Percentiles rank a stretch among this genome's conserved stretches.
These are phyloP conservation scores for Triplophysa siluroides DNA, from an alignment of 2,113 vertebrate genomes.

Conservation along the genomic window DNA sequence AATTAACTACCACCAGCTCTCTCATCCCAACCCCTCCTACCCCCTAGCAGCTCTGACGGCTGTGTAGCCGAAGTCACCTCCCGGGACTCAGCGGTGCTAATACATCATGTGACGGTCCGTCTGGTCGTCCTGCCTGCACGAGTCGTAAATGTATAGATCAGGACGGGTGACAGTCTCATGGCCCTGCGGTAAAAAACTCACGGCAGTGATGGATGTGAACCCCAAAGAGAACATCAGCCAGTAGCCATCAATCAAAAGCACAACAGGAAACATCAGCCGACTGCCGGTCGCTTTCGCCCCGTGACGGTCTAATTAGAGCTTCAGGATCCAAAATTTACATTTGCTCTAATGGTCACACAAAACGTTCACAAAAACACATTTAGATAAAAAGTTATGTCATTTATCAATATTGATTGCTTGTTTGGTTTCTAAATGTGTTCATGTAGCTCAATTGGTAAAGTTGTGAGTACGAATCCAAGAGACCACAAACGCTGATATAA, in stretches of 20 bases:
- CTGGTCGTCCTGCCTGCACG: slow-evolving; percentile 5
- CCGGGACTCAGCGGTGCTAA: slow-evolving; percentile 8
- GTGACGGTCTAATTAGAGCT: too few species aligned
- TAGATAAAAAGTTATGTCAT: too few species aligned
- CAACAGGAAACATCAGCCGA: slow-evolving; percentile 24
- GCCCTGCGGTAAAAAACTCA: slow-evolving; percentile 28
- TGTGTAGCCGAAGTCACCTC: background rate
- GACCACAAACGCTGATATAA: too few species aligned
- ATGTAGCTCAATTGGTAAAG: too few species aligned
- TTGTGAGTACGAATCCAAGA: too few species aligned
- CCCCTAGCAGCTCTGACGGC: background rate
- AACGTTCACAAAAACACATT: too few species aligned
- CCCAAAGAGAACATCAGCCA: slow-evolving; percentile 19
- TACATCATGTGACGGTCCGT: slow-evolving; percentile 27
- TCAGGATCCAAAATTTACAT: too few species aligned
- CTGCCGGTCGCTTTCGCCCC: background rate
- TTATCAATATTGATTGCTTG: too few species aligned
- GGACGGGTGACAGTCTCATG: slow-evolving; percentile 31
- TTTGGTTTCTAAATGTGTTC: too few species aligned
- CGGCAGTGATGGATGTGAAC: slow-evolving; percentile 32
- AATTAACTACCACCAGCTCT: background rate
- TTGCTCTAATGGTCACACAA: too few species aligned
- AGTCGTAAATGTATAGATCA: slow-evolving; percentile 40
- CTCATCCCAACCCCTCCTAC: background rate
- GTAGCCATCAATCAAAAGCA: slow-evolving; percentile 28